Base-by-base conservation (phyloP, 2,888 invertebrate genomes). In the Anagyrus pseudococci region DNA sequence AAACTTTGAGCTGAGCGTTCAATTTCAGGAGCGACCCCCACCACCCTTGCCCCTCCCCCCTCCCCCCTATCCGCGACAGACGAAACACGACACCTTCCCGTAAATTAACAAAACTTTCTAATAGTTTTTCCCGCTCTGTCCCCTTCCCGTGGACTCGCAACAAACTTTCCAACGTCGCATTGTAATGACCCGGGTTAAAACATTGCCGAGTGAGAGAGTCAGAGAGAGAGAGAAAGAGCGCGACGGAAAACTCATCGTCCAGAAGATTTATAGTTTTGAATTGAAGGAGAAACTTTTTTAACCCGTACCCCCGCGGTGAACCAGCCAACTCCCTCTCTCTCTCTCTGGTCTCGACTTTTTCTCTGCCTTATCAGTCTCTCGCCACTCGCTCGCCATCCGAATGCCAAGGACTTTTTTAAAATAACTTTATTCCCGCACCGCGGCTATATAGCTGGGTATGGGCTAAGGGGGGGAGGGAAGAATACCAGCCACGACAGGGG, bases 101-200 rank as follows among this genome's bases (percentile, higher is more conserved):
- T 58, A 58, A 63, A 63, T 58, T 54, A 63, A 58, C 54, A 50
- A 55, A 63, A 63, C 58, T 63, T 58, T 63, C 54, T 58, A 49
- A 58, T 50, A 58, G 58, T 54, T 58, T 50, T 26, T n/a, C n/a
- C 13, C 47, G 1, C 29, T 23, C 22, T 19, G 6, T 6, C 19
- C 26, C 54, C 29, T 8, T 40, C 20, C 46, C 33, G 17, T 23
- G n/a, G 19, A n/a, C n/a, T n/a, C n/a, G 60, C 48, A 58, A 43
- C 54, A 53, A 62, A 62, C 23, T 58, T 62, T 56, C 25, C 41
- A n/a, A n/a, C n/a, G 50, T 48, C 40, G 50, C 56, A 64, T 66
- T 64, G 62, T 66, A 67, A 68, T 64, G 62, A 66, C 66, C 64
- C 62, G 19, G 57, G 62, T 63, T 67, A 64, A 64, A 37, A 65